Evolutionary conservation across 2,888 invertebrate genomes (phyloP).

Genomic region (Dimorphilus gyrociliatus): DNA sequence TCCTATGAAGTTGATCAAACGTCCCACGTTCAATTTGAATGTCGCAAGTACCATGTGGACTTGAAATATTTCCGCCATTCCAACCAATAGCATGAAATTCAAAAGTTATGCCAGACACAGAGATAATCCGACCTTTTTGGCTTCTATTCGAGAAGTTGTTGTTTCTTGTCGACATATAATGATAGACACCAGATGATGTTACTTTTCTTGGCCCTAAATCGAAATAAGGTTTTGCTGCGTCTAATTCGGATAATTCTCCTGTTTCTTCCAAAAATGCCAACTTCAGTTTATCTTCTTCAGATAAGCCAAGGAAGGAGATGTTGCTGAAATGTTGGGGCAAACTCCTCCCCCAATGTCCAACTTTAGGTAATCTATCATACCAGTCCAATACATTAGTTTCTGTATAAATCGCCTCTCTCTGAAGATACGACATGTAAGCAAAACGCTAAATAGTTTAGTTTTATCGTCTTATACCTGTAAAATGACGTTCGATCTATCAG

Average conservation of each 20-base stretch:
- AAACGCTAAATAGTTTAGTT: too few species aligned
- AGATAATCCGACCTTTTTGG: slow-evolving; percentile 31
- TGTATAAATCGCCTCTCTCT: slow-evolving; percentile 17
- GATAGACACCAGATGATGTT: slow-evolving; percentile 20
- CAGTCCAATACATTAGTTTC: slow-evolving; percentile 16
- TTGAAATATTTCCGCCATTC: slow-evolving; percentile 25
- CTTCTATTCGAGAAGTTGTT: slow-evolving; percentile 36
- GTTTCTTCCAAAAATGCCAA: slow-evolving; percentile 24
- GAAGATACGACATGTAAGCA: too few species aligned
- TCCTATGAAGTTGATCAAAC: too few species aligned
- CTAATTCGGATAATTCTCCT: slow-evolving; percentile 24
- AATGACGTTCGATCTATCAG: slow-evolving; percentile 33
- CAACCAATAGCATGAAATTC: slow-evolving; percentile 18
- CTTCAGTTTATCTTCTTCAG: slow-evolving; percentile 14
- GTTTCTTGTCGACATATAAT: slow-evolving; percentile 34
- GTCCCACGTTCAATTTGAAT: too few species aligned
- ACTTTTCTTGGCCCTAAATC: slow-evolving; percentile 28
- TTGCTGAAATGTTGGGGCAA: slow-evolving; percentile 21
- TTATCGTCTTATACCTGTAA: too few species aligned
- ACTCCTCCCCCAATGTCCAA: slow-evolving; percentile 30
- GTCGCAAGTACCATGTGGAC: too few species aligned
- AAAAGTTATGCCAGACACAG: slow-evolving; percentile 10
- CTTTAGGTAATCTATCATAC: slow-evolving; percentile 10
- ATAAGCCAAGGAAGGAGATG: slow-evolving; percentile 21
- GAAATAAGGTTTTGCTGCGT: slow-evolving; percentile 35